Evolutionary conservation across 2,113 vertebrate species (phyloP), one percentile per base, ranked within the genome.

Genomic region (Centropus bengalensis): DNA sequence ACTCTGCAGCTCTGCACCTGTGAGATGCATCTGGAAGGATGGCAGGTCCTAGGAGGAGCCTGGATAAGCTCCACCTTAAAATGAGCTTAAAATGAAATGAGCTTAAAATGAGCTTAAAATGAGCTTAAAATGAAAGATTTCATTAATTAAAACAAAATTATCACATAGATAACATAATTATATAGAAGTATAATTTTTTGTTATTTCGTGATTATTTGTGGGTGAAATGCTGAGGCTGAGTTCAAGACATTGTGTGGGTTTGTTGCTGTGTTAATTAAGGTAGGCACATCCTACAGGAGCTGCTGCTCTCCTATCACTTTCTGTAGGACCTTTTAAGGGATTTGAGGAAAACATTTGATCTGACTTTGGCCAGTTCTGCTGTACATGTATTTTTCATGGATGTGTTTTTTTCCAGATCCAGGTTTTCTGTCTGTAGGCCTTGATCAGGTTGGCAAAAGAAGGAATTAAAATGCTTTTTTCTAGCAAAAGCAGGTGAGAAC

Each of bases 341-440:
- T 54, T 44, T 44, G 54, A 33, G 30, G 38, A 64, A 74, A 26
- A 4, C 12, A 19, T 68, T 38, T 62, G 28, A 6, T 63, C 8
- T 3, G 45, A 12, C 9, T 2, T 1, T 6, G 49, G 36, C 33
- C 13, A 2, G 14, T 38, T 30, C 9, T 47, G 33, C 28, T 55
- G 4, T 3, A 12, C 1, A 5, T 14, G 17, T 45, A 1, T 33
- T 40, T 77, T 44, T 30, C 28, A 55, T 0, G 2, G 36, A 4
- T 2, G 5, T 38, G 8, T 23, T 33, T 71, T 21, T n/a, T 26
- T 6, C 27, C 19, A 10, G 27, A 55, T 33, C 20, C 45, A 32
- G 38, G 22, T 20, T 71, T 63, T 51, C 47, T 75, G 28, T n/a
- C 28, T 36, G 17, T 51, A 59, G 71, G n/a, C n/a, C 45, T 56